Percentiles rank a stretch among this genome's conserved stretches.
Conservation (phyloP, 53 echinoderm and acorn worm genomes). For the Crossaster papposus region DNA sequence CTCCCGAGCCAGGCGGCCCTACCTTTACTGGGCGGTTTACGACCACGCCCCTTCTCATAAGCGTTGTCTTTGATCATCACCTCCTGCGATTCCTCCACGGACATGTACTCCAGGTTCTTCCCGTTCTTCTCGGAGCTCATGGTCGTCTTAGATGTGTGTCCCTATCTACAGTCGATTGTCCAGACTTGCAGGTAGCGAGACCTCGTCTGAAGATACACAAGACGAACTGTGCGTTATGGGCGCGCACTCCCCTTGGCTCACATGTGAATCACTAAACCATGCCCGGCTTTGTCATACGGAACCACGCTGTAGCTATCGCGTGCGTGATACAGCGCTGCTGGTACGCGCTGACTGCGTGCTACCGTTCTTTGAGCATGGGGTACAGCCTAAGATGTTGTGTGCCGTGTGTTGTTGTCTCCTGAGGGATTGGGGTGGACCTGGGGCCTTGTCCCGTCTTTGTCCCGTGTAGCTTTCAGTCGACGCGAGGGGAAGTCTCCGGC, state of each 20-base stretch:
- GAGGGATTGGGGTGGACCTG: neutral
- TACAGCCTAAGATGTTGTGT: neutral
- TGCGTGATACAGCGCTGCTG: neutral
- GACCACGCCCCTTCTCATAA: constrained; percentile 32
- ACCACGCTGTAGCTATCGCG: neutral
- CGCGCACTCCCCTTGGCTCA: neutral
- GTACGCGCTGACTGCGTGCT: neutral
- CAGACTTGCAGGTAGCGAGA: neutral
- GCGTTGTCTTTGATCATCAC: constrained; percentile 49
- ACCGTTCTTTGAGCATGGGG: neutral
- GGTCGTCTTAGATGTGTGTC: neutral
- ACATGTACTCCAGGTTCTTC: constrained; percentile 54
- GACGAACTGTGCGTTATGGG: neutral
- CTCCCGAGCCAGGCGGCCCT: constrained; percentile 15
- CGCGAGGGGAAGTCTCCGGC: neutral
- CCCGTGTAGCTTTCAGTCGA: neutral
- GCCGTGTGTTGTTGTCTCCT: neutral
- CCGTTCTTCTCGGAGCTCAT: constrained; percentile 53
- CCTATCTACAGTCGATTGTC: neutral
- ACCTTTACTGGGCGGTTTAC: neutral
- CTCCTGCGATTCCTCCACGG: constrained; percentile 65
- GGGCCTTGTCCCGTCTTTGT: neutral
- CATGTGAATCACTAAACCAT: neutral
- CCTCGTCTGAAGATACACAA: neutral
- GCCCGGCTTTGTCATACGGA: too few relatives aligned